Evolutionary conservation across 2,113 vertebrate species (phyloP).

Genomic region (Bubo bubo): DNA sequence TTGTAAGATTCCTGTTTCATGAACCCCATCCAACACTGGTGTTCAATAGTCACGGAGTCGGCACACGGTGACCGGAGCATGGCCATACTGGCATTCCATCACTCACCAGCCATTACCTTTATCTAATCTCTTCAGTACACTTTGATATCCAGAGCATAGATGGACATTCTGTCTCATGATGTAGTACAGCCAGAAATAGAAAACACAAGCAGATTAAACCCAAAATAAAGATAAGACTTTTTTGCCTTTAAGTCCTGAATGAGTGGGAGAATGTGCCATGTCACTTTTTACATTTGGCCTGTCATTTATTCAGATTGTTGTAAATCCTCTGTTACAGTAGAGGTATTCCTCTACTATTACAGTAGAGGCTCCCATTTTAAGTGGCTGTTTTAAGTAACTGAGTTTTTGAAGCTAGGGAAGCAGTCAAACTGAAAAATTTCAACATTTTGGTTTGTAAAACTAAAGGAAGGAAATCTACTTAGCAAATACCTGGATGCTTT

Average conservation of each 20-base stretch:
- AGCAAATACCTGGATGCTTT: not conserved
- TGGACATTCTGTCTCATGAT: not conserved
- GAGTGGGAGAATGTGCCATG: not conserved
- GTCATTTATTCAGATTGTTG: not conserved
- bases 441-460: not conserved
- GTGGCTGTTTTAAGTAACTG: not conserved
- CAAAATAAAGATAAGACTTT: not conserved
- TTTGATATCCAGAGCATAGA: not conserved
- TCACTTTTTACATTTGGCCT: not conserved
- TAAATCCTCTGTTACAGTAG: not conserved
- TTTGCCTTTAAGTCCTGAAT: not conserved
- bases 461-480: not conserved
- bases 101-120: conserved; percentile 40
- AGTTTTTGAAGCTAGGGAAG: not conserved
- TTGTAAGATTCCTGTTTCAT: not conserved
- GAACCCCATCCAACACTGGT: accelerated
- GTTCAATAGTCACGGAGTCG: accelerated
- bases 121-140: not conserved
- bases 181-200: conserved; percentile 10
- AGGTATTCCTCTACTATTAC: not conserved
- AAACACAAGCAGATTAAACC: not conserved
- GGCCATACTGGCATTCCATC: not conserved
- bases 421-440: not conserved
- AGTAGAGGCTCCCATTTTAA: not conserved
- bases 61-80: accelerated